These are phyloP conservation scores for Corythornis madagascariensis DNA, from an alignment of 2,113 vertebrate genomes.

Conservation along the genomic window DNA sequence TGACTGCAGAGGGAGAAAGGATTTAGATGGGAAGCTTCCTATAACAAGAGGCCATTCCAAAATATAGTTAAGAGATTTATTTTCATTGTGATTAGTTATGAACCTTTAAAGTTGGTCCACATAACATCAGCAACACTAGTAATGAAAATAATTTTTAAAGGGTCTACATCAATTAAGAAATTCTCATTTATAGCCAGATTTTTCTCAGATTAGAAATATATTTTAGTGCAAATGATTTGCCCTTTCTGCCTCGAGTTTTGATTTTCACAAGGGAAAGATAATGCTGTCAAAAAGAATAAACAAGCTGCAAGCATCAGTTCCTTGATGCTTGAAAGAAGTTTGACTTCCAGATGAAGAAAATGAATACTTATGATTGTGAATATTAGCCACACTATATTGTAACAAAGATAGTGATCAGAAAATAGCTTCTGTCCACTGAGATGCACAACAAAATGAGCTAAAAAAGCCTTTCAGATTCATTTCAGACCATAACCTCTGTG, in stretches of 20 bases:
- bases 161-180: not conserved
- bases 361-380: fast-evolving
- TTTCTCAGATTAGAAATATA: not conserved
- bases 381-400: not conserved
- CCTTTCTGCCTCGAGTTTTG: not conserved
- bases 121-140: not conserved
- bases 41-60: not conserved
- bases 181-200: not conserved
- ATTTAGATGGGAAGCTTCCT: not conserved
- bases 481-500: constrained; percentile 5
- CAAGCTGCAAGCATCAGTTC: not conserved
- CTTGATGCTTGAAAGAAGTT: not conserved
- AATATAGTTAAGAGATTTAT: not conserved
- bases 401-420: not conserved
- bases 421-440: not conserved
- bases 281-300: not conserved
- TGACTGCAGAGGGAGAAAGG: not conserved
- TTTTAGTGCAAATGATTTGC: not conserved
- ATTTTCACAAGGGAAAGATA: not conserved
- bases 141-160: not conserved
- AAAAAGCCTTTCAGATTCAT: not conserved
- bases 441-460: not conserved
- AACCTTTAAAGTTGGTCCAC: not conserved
- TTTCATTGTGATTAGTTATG: not conserved
- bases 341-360: not conserved